phyloP scores from a whole-genome alignment of 2,888 invertebrate species.

The Standfussiana lucernea region DNA sequence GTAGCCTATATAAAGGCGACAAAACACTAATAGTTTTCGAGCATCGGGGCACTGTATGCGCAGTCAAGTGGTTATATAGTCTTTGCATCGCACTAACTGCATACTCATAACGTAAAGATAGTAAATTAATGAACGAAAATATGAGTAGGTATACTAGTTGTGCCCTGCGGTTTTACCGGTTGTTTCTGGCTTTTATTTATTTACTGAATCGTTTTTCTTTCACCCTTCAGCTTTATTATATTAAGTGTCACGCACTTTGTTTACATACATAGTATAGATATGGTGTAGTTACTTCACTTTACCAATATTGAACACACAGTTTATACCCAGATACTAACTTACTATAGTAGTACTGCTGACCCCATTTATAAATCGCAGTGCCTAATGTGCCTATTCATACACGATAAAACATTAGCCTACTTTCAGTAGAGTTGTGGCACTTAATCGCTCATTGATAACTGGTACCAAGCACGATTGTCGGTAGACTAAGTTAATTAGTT shows the following conservation, averaged over 20 bases:
- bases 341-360: conserved; percentile 13
- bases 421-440: conserved; percentile 11
- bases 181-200: not conserved
- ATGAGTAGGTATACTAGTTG: not conserved
- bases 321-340: not conserved
- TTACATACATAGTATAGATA: too few species aligned
- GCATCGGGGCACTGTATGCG: too few species aligned
- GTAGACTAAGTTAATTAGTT: conserved; percentile 2
- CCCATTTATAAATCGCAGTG: conserved; percentile 19
- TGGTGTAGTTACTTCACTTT: not conserved
- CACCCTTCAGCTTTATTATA: too few species aligned
- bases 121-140: not conserved
- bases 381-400: conserved; percentile 11
- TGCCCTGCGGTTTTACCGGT: not conserved
- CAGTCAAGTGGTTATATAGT: too few species aligned
- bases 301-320: conserved; percentile 6
- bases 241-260: too few species aligned
- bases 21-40: too few species aligned
- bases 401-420: conserved; percentile 52
- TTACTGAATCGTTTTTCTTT: not conserved
- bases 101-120: not conserved
- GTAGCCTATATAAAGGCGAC: too few species aligned
- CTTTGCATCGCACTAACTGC: not conserved
- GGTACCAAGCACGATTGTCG: not conserved
- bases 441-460: conserved; percentile 20